These are phyloP conservation scores for Stenopsyche tienmushanensis DNA, from an alignment of 1,140 invertebrate genomes.

Conservation along the genomic window DNA sequence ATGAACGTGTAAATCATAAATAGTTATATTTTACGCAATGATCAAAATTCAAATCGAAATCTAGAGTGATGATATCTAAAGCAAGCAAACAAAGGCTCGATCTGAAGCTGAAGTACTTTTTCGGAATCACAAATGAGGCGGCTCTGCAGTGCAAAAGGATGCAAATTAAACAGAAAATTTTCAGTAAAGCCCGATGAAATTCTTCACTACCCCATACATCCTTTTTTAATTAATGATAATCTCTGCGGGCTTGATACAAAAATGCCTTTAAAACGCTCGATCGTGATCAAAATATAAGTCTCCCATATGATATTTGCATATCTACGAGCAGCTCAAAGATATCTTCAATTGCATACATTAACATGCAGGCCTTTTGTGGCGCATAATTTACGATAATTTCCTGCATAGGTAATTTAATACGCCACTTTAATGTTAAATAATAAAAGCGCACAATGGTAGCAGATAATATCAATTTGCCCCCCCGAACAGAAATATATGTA, in stretches of 20 bases:
- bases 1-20: neutral
- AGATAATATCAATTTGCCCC: slow-evolving; percentile 40
- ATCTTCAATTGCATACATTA: neutral
- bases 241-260: slow-evolving; percentile 27
- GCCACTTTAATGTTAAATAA: slow-evolving; percentile 26
- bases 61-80: slow-evolving; percentile 6
- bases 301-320: neutral
- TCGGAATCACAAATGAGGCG: slow-evolving; percentile 22
- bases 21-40: neutral
- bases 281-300: neutral
- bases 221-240: slow-evolving; percentile 36
- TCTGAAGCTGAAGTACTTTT: neutral
- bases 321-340: neutral
- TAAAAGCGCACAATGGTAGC: slow-evolving; percentile 30
- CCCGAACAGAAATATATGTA: slow-evolving; percentile 9
- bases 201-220: slow-evolving; percentile 19
- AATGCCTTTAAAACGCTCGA: slow-evolving; percentile 6
- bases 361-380: neutral
- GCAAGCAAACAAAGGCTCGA: slow-evolving; percentile 4
- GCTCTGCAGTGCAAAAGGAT: slow-evolving; percentile 29
- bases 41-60: neutral
- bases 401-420: slow-evolving; percentile 36
- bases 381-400: slow-evolving; percentile 38
- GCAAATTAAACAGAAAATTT: slow-evolving; percentile 34
- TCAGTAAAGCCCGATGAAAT: slow-evolving; percentile 17